These are phyloP conservation scores for Harpegnathos saltator DNA, from an alignment of 1,140 invertebrate genomes.

Conservation along the genomic window DNA sequence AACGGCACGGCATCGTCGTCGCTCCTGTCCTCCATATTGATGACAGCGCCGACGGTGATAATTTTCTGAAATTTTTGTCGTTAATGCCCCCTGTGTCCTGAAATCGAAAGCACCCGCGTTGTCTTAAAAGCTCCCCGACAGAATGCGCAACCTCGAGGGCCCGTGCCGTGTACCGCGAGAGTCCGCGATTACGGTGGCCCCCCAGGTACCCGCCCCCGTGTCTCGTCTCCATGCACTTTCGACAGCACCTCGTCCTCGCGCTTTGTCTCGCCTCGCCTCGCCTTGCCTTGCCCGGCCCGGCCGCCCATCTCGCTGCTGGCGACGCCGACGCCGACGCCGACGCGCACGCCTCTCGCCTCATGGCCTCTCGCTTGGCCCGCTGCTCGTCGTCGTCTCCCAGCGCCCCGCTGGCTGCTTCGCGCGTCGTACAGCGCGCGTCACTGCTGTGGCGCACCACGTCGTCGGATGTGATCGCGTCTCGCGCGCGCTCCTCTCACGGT, in stretches of 20 bases:
- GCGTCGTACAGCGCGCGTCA: slow-evolving; percentile 55
- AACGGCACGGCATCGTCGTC: slow-evolving; percentile 73
- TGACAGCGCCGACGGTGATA: slow-evolving; percentile 91
- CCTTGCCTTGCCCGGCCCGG: background rate
- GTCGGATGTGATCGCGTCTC: slow-evolving; percentile 43
- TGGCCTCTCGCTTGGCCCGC: background rate
- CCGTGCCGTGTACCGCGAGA: slow-evolving; percentile 50
- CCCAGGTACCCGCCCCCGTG: slow-evolving; percentile 49
- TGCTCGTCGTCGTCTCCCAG: background rate
- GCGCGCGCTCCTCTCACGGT: slow-evolving; percentile 27
- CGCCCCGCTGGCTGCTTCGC: slow-evolving; percentile 56
- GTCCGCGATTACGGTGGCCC: slow-evolving; percentile 60
- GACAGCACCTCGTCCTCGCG: slow-evolving; percentile 14
- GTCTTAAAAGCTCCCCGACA: slow-evolving; percentile 85
- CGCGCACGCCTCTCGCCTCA: slow-evolving; percentile 30
- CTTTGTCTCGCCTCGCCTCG: slow-evolving; percentile 27
- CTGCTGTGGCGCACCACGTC: slow-evolving; percentile 9
- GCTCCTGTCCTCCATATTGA: slow-evolving; percentile 87
- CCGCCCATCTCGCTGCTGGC: slow-evolving; percentile 56
- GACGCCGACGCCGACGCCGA: too few species aligned
- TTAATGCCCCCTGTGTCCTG: slow-evolving; percentile 90
- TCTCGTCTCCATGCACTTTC: slow-evolving; percentile 61
- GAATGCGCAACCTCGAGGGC: slow-evolving; percentile 84
- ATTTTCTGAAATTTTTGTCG: slow-evolving; percentile 90
- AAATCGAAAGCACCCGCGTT: slow-evolving; percentile 87